Base-by-base conservation (phyloP, 2,888 invertebrate species). In the Pristionchus exspectatus region DNA sequence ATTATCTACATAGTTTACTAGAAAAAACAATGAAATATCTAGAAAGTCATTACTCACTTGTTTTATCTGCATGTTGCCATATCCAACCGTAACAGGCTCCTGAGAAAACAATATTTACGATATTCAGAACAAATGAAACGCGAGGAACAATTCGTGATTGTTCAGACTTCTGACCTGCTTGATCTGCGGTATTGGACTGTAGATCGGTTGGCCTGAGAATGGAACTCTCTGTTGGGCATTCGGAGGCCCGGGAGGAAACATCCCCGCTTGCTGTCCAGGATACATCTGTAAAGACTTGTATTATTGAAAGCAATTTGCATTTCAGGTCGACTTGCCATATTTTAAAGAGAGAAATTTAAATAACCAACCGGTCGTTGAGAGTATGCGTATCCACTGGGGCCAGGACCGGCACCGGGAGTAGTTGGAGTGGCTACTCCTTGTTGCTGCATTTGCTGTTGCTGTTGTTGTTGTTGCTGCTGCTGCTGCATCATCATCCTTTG, bases 201-300 rank as follows among this genome's bases (percentile, higher is more conserved):
- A 59, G 27, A 84, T 84, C 24, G 66, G 72, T 72, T 72, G 50
- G 12, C 24, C 54, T 1, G 50, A 33, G 44, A 69, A 87, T 21
- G 87, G 59, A 7, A 87, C 59, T 87, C 72, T 44, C 33, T 87
- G 54, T 27, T 86, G 86, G n/a, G 56, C 56, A 84, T 84, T 84
- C 16, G 56, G 84, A 9, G 21, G 84, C 0, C 38, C 66, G 7
- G 18, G 38, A 66, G 86, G 86, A n/a, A 21, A 63, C 66, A 66
- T 86, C 21, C 38, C 38, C 3, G 86, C 24, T 16, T 54, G 86
- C 3, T 38, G 66, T 7, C 63, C 86, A 9, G 86, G 44, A 86
- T 86, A 86, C 86, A 86, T 66, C 86, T 86, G 38, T 18, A 38
- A 66, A 2, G 9, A 59, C 56, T 54, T 74, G 14, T 18, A 33